Base-by-base conservation (phyloP, 2,888 invertebrate genomes). In the Stenurella melanura region DNA sequence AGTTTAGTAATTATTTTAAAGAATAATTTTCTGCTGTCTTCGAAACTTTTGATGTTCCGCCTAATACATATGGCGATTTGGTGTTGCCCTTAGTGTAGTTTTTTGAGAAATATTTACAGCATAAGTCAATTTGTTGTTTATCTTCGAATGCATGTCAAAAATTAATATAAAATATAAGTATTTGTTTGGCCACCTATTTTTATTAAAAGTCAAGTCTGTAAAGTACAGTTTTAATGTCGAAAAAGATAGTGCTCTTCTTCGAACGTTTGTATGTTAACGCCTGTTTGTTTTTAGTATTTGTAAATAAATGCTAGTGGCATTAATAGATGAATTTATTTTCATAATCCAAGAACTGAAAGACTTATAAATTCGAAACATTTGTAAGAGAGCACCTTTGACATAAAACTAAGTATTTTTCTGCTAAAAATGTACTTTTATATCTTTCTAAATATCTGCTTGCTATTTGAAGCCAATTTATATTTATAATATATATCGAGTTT, bases 41-140 rank as follows among this genome's bases (percentile, higher is more conserved):
- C 17, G 18, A 70, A 70, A 58, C 34, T 70, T 69, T 70, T 34
- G 69, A 70, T 70, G 69, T 70, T 10, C 42, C 18, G 64, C 64
- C 64, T 64, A 42, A 61, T 60, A 7, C 26, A n/a, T 64, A 17
- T 42, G 64, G 38, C 63, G 1, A 1, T 38, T 64, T 10, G 19
- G 15, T 64, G 64, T 64, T 38, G 61, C 42, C 7, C 26, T 38
- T 18, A 42, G 42, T 11, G 11, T 38, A 18, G 17, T 18, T 64
- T 64, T 64, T 64, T 64, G 64, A 64, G 64, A 64, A 64, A 64
- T 63, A n/a, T 38, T 42, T 64, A 64, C 38, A n/a, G 6, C 12
- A 12, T 58, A 21, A 38, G 63, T 64, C 34, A 42, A 38, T 64
- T 34, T 64, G 38, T 38, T 64, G n/a, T 64, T 3, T 61, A 10